Evolutionary conservation across 2,797 vertebrate genomes (phyloP), one percentile per base, ranked within the genome.

Genomic region (Pampus argenteus): DNA sequence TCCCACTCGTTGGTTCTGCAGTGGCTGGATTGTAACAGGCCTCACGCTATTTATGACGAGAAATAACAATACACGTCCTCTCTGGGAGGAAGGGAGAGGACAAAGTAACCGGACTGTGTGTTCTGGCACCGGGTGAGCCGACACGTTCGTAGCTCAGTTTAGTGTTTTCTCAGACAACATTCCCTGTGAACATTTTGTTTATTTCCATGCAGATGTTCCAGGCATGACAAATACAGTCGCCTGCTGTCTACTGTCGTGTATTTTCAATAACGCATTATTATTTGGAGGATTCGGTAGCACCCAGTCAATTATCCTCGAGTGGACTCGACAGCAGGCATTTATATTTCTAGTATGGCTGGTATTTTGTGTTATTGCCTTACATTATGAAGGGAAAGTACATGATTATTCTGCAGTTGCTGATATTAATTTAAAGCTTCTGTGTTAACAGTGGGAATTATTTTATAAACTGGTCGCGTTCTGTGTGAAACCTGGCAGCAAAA

Each of bases 1-100:
- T 58, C 81, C 59, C 48, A 36, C 73, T 66, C 61, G 31, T 11
- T 22, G 29, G 44, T 69, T 66, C 74, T 73, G 74, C 40, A 49
- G 71, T 66, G 78, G 61, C 71, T n/a, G 51, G 13, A 70, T 56
- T 59, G 68, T 25, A 68, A 74, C 75, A 60, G 69, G 55, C 67
- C 42, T 61, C n/a, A 0, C 67, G 71, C 82, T 88, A 76, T 85
- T 90, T 89, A 67, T 76, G 78, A 81, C 25, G 4, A 71, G 36
- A 51, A 45, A 63, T 61, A 75, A 82, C 74, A 72, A 56, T 72
- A 71, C 31, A 7, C 59, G 70, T 63, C 56, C 11, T 1, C 51
- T 45, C 15, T 65, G 55, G 55, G 45, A 57, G 31, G 58, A 59
- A 25, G 40, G 29, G 18, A 38, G 28, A 62, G 45, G 38, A 65